Evolutionary conservation across 2,797 vertebrate species (phyloP).

Genomic region (Petrocephalus schoutedeni): DNA sequence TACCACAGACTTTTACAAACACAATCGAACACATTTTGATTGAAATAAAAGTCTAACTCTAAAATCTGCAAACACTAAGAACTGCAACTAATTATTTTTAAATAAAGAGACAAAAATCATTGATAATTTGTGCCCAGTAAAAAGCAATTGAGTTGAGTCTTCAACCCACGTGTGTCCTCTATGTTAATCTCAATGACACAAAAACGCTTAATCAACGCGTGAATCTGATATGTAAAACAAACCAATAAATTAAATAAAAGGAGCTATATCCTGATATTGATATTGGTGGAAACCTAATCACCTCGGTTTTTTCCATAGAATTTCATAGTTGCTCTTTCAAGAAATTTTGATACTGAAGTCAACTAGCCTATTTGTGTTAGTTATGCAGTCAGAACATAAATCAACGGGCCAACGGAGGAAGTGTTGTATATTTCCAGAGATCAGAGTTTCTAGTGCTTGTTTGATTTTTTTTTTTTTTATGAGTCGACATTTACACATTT

Average conservation of each 20-base stretch:
- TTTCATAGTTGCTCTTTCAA: conserved; percentile 58
- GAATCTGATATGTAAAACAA: conserved; percentile 76
- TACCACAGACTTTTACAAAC: conserved; percentile 93
- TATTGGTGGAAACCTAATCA: conserved; percentile 67
- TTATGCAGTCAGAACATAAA: conserved; percentile 64
- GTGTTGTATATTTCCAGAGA: conserved; percentile 61
- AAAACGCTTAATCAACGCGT: conserved; percentile 75
- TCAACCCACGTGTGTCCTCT: conserved; percentile 75
- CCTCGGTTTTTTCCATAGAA: not conserved
- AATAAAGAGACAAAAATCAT: conserved; percentile 69
- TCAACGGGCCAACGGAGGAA: conserved; percentile 62
- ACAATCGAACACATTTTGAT: conserved; percentile 87
- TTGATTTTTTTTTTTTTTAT: conserved; percentile 46
- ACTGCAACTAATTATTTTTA: conserved; percentile 74
- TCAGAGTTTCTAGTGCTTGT: conserved; percentile 64
- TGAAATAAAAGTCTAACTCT: conserved; percentile 85
- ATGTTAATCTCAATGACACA: conserved; percentile 78
- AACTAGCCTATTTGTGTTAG: conserved; percentile 54
- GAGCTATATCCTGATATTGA: conserved; percentile 69
- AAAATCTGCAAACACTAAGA: conserved; percentile 79
- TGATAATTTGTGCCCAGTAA: conserved; percentile 68
- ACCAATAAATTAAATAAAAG: conserved; percentile 69
- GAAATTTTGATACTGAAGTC: conserved; percentile 46
- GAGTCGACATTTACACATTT: conserved; percentile 19
- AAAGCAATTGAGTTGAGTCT: conserved; percentile 70